Evolutionary conservation across 2,797 vertebrate species (phyloP).

Genomic region (Rhadinocentrus ornatus): DNA sequence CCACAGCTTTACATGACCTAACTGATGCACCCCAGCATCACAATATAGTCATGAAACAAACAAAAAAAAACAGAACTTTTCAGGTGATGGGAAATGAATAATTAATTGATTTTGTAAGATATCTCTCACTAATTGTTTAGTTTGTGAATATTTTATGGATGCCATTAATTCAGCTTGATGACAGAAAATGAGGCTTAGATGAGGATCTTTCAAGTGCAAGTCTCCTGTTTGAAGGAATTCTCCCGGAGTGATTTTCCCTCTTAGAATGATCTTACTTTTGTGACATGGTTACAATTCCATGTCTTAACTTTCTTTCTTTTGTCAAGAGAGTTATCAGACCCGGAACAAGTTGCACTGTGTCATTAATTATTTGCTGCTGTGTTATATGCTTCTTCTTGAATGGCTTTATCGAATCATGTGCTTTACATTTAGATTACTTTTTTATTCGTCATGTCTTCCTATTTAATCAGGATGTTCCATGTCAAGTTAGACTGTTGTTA

Average conservation of each 20-base stretch:
- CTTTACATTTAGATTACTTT: constrained; percentile 43
- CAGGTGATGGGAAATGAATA: constrained; percentile 79
- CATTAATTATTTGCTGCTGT: constrained; percentile 17
- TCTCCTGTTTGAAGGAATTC: constrained; percentile 36
- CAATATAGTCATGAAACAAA: constrained; percentile 53
- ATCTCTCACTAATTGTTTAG: constrained; percentile 83
- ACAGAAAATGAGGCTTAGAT: constrained; percentile 61
- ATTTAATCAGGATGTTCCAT: constrained; percentile 47
- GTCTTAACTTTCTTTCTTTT: constrained; percentile 2
- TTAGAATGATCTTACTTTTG: neutral
- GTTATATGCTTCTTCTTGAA: constrained; percentile 20
- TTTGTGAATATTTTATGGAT: constrained; percentile 84
- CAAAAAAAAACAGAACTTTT: constrained; percentile 67
- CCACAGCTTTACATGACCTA: constrained; percentile 54
- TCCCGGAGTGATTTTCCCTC: neutral
- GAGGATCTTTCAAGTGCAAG: constrained; percentile 38
- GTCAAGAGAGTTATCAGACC: constrained; percentile 5
- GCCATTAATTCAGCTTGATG: constrained; percentile 74
- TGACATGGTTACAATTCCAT: constrained; percentile 17
- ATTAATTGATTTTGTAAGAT: constrained; percentile 84
- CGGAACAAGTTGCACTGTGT: constrained; percentile 17
- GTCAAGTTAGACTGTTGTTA: constrained; percentile 53
- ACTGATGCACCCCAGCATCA: constrained; percentile 66
- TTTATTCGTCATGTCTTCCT: constrained; percentile 19
- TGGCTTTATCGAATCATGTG: constrained; percentile 4